phyloP scores from a whole-genome alignment of 2,797 vertebrate species.

The Percopsis omiscomaycus region DNA sequence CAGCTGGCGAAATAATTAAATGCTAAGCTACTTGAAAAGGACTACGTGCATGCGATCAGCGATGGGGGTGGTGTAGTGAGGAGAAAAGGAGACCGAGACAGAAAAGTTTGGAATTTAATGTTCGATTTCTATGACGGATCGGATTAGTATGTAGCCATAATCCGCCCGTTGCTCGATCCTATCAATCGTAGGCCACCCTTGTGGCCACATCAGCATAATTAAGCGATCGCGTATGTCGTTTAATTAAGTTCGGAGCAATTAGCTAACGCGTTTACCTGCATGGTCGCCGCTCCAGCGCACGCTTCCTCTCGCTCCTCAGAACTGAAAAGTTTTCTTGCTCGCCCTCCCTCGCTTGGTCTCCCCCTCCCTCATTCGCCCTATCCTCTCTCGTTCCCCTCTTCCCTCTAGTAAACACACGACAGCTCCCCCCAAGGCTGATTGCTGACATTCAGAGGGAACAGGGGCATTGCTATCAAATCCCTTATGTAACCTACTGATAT shows the following conservation, averaged over 20 bases:
- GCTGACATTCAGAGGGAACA: conserved; percentile 75
- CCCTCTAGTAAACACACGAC: conserved; percentile 83
- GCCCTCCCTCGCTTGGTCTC: conserved; percentile 58
- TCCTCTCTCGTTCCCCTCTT: conserved; percentile 73
- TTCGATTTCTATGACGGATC: conserved; percentile 63
- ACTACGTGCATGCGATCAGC: conserved; percentile 70
- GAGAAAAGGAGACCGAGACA: conserved; percentile 54
- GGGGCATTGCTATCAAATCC: conserved; percentile 56
- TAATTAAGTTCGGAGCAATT: conserved; percentile 83
- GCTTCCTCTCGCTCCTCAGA: conserved; percentile 77
- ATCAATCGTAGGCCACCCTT: conserved; percentile 55
- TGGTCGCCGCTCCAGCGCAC: conserved; percentile 80
- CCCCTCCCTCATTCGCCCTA: conserved; percentile 63
- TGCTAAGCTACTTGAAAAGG: conserved; percentile 63
- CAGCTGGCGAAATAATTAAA: conserved; percentile 73
- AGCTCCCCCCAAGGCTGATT: conserved; percentile 83
- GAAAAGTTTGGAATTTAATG: conserved; percentile 82
- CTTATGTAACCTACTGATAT: conserved; percentile 67
- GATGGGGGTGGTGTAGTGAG: conserved; percentile 67
- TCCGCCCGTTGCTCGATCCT: conserved; percentile 57
- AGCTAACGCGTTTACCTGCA: conserved; percentile 83
- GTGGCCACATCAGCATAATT: conserved; percentile 54
- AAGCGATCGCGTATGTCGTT: conserved; percentile 67
- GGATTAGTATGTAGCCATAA: conserved; percentile 51
- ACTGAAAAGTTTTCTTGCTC: conserved; percentile 81